Evolutionary conservation across 2,113 vertebrate genomes (phyloP).

Genomic region (Agapornis roseicollis): DNA sequence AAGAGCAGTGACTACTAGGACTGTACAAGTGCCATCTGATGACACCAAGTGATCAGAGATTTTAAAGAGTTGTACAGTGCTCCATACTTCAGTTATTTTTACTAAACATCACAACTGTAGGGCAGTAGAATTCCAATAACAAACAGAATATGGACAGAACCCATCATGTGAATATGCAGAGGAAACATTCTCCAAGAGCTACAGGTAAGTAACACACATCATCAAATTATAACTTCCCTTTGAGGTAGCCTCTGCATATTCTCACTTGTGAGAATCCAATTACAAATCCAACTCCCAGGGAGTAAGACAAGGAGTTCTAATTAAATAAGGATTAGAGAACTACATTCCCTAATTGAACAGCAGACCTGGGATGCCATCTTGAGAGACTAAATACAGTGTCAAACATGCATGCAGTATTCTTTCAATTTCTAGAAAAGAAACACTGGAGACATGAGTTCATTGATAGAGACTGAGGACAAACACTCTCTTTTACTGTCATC

Average conservation of each 20-base stretch:
- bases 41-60: not conserved
- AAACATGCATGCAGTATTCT: not conserved
- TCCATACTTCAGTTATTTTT: not conserved
- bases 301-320: slow-evolving; percentile 50
- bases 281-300: slow-evolving; percentile 40
- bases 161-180: slow-evolving; percentile 59
- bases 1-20: slow-evolving; percentile 32
- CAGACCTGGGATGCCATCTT: slow-evolving; percentile 36
- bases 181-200: slow-evolving; percentile 58
- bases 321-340: slow-evolving; percentile 58
- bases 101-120: not conserved
- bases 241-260: slow-evolving; percentile 57
- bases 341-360: slow-evolving; percentile 35
- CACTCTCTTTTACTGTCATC: not conserved
- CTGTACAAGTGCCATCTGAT: slow-evolving; percentile 13
- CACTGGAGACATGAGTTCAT: not conserved
- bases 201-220: slow-evolving; percentile 24
- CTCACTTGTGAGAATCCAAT: slow-evolving; percentile 64
- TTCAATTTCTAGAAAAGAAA: slow-evolving; percentile 30
- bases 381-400: slow-evolving; percentile 24
- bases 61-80: slow-evolving; percentile 6
- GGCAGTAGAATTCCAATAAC: not conserved
- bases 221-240: slow-evolving; percentile 1
- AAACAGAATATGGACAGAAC: slow-evolving; percentile 27
- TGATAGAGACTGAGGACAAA: slow-evolving; percentile 20